Evolutionary conservation across 2,888 invertebrate genomes (phyloP).

Genomic region (Lycia hirtaria): DNA sequence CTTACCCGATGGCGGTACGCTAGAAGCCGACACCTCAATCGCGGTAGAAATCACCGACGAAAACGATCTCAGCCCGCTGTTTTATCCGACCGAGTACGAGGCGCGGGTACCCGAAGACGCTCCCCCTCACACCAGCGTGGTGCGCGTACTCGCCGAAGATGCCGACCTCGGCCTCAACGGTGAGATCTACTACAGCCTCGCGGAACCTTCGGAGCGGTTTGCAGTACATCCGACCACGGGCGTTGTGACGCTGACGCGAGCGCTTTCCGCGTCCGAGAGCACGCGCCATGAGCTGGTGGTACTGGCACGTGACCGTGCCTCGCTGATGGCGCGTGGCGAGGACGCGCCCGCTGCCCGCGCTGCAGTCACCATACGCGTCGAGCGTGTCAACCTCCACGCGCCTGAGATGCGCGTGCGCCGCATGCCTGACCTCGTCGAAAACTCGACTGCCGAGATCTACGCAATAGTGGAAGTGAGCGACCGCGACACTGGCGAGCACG

Average conservation of each 20-base stretch:
- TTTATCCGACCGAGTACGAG: constrained; percentile 95
- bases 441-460: constrained; percentile 93
- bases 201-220: constrained; percentile 92
- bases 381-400: constrained; percentile 93
- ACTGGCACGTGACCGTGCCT: constrained; percentile 94
- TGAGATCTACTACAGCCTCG: constrained; percentile 97
- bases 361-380: constrained; percentile 90
- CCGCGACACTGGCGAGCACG: constrained; percentile 93
- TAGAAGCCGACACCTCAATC: constrained; percentile 90
- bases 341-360: constrained; percentile 91
- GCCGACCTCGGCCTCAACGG: constrained; percentile 98
- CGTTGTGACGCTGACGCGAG: constrained; percentile 92
- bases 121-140: constrained; percentile 92
- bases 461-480: constrained; percentile 95
- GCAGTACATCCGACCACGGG: constrained; percentile 97
- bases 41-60: constrained; percentile 91
- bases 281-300: constrained; percentile 91
- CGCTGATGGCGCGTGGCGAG: constrained; percentile 77
- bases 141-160: constrained; percentile 95
- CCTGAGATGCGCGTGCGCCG: constrained; percentile 93
- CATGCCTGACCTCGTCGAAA: constrained; percentile 92
- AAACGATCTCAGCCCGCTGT: constrained; percentile 97
- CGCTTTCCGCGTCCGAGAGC: constrained; percentile 89
- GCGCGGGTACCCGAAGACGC: constrained; percentile 95
- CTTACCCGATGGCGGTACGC: constrained; percentile 84